These are phyloP conservation scores for Drosophila ogumai DNA, from an alignment of 1,140 invertebrate species.

Conservation along the genomic window DNA sequence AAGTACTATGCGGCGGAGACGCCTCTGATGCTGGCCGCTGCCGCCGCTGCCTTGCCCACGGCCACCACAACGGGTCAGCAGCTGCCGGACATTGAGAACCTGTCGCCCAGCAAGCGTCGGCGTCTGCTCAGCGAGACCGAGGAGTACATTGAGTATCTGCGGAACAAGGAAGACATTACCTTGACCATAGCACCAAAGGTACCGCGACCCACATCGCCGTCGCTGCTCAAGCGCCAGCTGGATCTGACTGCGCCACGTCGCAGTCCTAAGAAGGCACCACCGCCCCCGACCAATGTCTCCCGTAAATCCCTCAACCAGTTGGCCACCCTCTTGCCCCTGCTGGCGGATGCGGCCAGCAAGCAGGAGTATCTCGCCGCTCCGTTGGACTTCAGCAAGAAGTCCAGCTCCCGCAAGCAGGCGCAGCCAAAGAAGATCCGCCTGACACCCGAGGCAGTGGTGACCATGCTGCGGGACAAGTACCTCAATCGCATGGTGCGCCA, in stretches of 20 bases:
- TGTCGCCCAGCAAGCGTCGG: slow-evolving; percentile 67
- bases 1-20: slow-evolving; percentile 83
- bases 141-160: slow-evolving; percentile 83
- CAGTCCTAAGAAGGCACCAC: slow-evolving; percentile 65
- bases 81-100: slow-evolving; percentile 29
- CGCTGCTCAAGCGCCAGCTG: slow-evolving; percentile 72
- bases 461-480: slow-evolving; percentile 78
- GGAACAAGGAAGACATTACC: slow-evolving; percentile 82
- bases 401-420: slow-evolving; percentile 82
- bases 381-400: slow-evolving; percentile 79
- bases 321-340: slow-evolving; percentile 71
- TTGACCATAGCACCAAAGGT: slow-evolving; percentile 78
- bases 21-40: slow-evolving; percentile 68
- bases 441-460: slow-evolving; percentile 68
- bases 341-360: slow-evolving; percentile 79
- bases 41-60: slow-evolving; percentile 71
- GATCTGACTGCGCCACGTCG: slow-evolving; percentile 66
- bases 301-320: slow-evolving; percentile 76
- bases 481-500: slow-evolving; percentile 76
- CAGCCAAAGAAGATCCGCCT: slow-evolving; percentile 84
- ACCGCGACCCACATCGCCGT: slow-evolving; percentile 27
- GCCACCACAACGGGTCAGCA: slow-evolving; percentile 71
- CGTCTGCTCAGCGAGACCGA: slow-evolving; percentile 79
- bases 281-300: slow-evolving; percentile 20
- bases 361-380: slow-evolving; percentile 78